These are phyloP conservation scores for Caenorhabditis japonica DNA, from an alignment of 2,888 invertebrate species.

Conservation along the genomic window DNA sequence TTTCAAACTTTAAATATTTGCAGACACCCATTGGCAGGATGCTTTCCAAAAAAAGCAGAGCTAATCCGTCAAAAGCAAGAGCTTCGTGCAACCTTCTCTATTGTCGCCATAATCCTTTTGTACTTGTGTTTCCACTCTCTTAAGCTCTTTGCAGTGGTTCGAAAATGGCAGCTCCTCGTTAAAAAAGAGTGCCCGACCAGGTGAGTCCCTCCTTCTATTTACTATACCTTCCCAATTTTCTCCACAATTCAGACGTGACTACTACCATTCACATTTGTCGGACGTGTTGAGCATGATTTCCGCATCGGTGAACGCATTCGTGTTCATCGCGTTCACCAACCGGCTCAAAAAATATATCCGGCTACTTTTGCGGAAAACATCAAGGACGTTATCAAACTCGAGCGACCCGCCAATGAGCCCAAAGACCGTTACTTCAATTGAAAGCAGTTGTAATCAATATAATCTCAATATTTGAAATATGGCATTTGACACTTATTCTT, in stretches of 20 bases:
- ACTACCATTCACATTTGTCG: slow-evolving; percentile 73
- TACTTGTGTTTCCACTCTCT: slow-evolving; percentile 75
- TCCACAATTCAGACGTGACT: slow-evolving; percentile 74
- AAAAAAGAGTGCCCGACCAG: slow-evolving; percentile 72
- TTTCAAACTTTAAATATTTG: slow-evolving; percentile 11
- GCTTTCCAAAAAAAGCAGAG: slow-evolving; percentile 66
- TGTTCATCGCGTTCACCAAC: slow-evolving; percentile 77
- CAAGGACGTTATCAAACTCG: slow-evolving; percentile 73
- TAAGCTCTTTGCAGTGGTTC: slow-evolving; percentile 68
- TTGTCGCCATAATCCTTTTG: slow-evolving; percentile 74
- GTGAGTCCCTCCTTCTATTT: slow-evolving; percentile 41
- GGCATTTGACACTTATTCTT: no score
- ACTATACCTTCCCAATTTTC: slow-evolving; percentile 9
- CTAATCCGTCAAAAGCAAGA: slow-evolving; percentile 73
- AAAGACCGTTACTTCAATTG: slow-evolving; percentile 67
- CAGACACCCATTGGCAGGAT: slow-evolving; percentile 65
- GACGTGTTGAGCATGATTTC: slow-evolving; percentile 75
- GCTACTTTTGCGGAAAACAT: slow-evolving; percentile 74
- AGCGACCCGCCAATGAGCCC: slow-evolving; percentile 74
- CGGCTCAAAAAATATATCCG: slow-evolving; percentile 69
- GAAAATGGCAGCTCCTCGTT: slow-evolving; percentile 76
- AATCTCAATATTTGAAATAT: slow-evolving; percentile 39
- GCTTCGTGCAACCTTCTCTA: slow-evolving; percentile 68
- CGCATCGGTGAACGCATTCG: slow-evolving; percentile 76
- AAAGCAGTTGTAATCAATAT: slow-evolving; percentile 56